Conservation (phyloP, 1,140 invertebrate genomes). For the Belonocnema kinseyi region DNA sequence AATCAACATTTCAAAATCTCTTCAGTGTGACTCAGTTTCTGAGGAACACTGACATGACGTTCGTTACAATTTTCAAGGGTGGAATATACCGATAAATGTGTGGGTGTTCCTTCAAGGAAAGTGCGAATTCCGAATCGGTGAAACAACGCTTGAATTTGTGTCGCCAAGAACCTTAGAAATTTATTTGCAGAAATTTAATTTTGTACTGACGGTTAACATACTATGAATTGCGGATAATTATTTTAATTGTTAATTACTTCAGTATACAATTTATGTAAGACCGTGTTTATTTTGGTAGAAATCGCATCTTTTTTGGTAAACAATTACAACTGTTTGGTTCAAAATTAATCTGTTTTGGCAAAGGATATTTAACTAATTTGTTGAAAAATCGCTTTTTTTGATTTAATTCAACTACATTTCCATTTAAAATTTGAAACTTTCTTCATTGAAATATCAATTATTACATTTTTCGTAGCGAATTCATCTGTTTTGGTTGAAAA, state of each 20-base stretch:
- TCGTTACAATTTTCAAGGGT: conserved; percentile 50
- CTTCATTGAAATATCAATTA: too few species aligned
- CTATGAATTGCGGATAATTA: background rate
- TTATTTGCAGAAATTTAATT: conserved; percentile 21
- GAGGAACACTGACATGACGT: conserved; percentile 41
- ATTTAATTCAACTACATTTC: too few species aligned
- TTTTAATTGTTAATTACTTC: conserved; percentile 8
- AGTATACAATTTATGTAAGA: background rate
- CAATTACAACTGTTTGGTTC: too few species aligned
- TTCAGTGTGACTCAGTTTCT: conserved; percentile 56
- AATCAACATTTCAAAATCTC: conserved; percentile 61
- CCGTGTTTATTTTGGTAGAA: background rate
- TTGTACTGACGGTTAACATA: conserved; percentile 3
- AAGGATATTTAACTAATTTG: too few species aligned
- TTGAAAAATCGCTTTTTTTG: too few species aligned
- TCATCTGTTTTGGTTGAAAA: too few species aligned
- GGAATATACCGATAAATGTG: conserved; percentile 50
- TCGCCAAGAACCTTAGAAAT: background rate
- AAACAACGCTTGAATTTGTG: conserved; percentile 35
- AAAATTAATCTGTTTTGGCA: too few species aligned
- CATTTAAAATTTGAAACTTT: too few species aligned
- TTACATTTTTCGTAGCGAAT: too few species aligned
- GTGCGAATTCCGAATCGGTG: conserved; percentile 41
- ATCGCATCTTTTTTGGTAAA: too few species aligned
- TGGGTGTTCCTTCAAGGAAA: conserved; percentile 44